Base-by-base conservation (phyloP, 2,888 invertebrate genomes). In the Sabellastarte sp. region DNA sequence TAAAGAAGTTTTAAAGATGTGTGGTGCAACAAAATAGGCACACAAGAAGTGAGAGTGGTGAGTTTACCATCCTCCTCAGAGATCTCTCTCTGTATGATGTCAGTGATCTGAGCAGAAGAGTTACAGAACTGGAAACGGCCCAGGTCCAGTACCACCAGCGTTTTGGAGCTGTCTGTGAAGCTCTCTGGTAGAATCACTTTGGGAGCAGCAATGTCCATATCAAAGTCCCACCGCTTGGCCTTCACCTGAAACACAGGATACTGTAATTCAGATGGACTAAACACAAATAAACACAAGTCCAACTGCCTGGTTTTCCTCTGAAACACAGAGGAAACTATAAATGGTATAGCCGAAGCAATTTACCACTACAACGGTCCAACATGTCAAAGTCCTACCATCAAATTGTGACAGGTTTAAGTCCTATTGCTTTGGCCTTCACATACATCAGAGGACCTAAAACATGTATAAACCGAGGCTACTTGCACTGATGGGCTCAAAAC, bases 121-220 rank as follows among this genome's bases (percentile, higher is more conserved):
- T 76, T 80, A 56, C 76, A 72, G 64, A 91, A 85, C 73, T 90
- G 89, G 70, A 97, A 88, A 69, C 92, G 89, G 20, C 97, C 97
- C 81, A 97, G 92, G 86, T 96, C 96, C 61, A 94, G 88, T 57
- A 96, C 90, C 59, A 95, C 83, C 65, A 83, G 71, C 2, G 76
- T 76, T 0, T 84, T 80, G 61, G 82, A 79, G 24, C 73, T 68
- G 63, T 83, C 81, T 1, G 71, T 67, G 61, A 85, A 81, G 63
- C 79, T 80, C 71, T 95, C 93, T 51, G 93, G 92, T 69, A 95
- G 88, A 74, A 95, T 88, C 70, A 97, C 53, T 82, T 95, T 93
- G 0, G 96, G 96, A 1, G 96, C 95, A 2, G 92, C 92, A 70
- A 97, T 92, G 83, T 96, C 93, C 73, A 96, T 87, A 79, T 93